Evolutionary conservation across 2,888 invertebrate genomes (phyloP).

Genomic region (Thumatha senex): DNA sequence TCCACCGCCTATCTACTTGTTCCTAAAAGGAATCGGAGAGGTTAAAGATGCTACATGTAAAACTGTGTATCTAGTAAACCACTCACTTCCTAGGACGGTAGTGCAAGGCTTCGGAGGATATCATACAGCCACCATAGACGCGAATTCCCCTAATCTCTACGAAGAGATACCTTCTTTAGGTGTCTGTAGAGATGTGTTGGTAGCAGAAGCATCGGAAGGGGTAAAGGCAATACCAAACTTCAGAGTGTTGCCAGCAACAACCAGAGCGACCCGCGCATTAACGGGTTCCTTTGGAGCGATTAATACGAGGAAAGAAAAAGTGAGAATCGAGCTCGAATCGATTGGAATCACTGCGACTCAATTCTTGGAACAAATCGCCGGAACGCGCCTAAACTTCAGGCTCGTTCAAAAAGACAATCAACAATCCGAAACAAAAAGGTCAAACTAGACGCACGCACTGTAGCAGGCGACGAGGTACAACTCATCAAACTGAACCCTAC

Average conservation of each 20-base stretch:
- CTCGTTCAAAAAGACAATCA: background rate
- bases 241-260: background rate
- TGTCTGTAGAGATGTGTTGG: background rate
- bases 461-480: background rate
- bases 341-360: background rate
- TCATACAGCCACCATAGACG: background rate
- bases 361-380: background rate
- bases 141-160: background rate
- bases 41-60: constrained; percentile 1
- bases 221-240: constrained; percentile 1
- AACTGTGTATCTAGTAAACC: background rate
- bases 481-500: background rate
- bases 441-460: background rate
- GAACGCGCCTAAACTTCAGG: background rate
- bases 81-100: background rate
- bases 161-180: constrained; percentile 2
- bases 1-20: constrained; percentile 1
- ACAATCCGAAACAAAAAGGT: constrained; percentile 2
- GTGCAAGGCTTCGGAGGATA: background rate
- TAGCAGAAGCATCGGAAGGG: background rate
- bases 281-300: background rate
- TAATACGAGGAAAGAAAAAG: background rate
- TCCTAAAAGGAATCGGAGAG: constrained; percentile 5
- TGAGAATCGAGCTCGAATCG: background rate
- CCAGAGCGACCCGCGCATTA: background rate